phyloP scores from a whole-genome alignment of 2,113 vertebrate genomes.

The Desmodus rotundus region DNA sequence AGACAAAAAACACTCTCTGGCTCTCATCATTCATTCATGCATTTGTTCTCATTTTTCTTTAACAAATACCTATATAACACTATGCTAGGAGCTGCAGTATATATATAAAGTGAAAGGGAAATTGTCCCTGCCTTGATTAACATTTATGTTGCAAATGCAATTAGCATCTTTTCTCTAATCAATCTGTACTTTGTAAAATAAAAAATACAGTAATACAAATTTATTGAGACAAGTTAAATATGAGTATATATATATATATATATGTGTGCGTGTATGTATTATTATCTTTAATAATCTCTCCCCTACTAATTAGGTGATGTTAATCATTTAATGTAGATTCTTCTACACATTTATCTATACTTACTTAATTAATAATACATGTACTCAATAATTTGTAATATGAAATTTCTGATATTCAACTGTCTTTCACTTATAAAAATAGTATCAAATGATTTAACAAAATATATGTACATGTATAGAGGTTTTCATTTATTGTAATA shows the following conservation, averaged over 20 bases:
- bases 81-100: neutral
- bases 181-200: neutral
- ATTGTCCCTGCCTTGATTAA: neutral
- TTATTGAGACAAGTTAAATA: neutral
- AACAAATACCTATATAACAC: neutral
- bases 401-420: neutral
- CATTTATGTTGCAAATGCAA: neutral
- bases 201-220: neutral
- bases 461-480: neutral
- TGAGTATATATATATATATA: neutral
- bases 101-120: neutral
- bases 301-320: neutral
- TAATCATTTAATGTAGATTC: neutral
- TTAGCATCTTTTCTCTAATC: neutral
- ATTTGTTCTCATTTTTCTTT: neutral
- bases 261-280: neutral
- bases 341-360: neutral
- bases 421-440: neutral
- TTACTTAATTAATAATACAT: neutral
- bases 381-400: neutral
- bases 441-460: neutral
- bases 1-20: neutral
- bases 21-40: neutral
- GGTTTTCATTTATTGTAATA: neutral
- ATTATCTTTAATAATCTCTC: neutral